phyloP scores from a whole-genome alignment of 2,797 vertebrate species.

The Gadopsis bispinosus region DNA sequence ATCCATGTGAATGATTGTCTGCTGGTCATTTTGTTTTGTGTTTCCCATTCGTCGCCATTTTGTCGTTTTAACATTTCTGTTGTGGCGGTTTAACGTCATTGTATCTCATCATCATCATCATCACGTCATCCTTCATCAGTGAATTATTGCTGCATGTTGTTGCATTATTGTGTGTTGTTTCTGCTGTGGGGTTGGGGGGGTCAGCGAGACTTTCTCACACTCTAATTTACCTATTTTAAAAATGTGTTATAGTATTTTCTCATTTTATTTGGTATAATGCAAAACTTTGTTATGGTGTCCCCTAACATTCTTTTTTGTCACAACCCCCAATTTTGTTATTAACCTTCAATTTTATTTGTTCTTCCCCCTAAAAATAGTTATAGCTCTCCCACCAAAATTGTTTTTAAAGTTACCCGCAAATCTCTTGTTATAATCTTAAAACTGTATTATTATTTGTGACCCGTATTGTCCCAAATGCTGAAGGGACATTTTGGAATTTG shows the following conservation, averaged over 20 bases:
- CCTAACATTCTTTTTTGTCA: too few species aligned
- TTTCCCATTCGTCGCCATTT: constrained; percentile 18
- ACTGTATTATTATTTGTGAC: not conserved
- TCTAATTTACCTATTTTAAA: constrained; percentile 1
- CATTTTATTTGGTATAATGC: not conserved
- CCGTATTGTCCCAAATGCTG: not conserved
- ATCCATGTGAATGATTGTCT: constrained; percentile 37
- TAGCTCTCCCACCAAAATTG: not conserved
- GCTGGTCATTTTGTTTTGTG: constrained; percentile 7
- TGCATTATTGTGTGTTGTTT: constrained; percentile 5
- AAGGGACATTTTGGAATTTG: not conserved
- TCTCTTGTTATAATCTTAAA: too few species aligned
- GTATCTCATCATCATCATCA: not conserved
- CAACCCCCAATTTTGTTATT: not conserved
- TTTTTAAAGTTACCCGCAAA: not conserved
- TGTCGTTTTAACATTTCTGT: not conserved
- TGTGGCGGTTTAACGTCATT: too few species aligned
- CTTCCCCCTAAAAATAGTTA: not conserved
- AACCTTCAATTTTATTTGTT: not conserved
- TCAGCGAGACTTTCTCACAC: not conserved
- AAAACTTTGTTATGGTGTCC: not conserved
- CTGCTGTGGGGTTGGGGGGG: constrained; percentile 7
- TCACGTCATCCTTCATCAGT: constrained; percentile 32
- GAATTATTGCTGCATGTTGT: constrained; percentile 54
- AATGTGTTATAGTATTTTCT: not conserved